A percentile compares a stretch with the other conserved stretches of the same genome.
These are phyloP conservation scores for Papilio aristodemus DNA, from an alignment of 1,140 invertebrate genomes.

Conservation along the genomic window DNA sequence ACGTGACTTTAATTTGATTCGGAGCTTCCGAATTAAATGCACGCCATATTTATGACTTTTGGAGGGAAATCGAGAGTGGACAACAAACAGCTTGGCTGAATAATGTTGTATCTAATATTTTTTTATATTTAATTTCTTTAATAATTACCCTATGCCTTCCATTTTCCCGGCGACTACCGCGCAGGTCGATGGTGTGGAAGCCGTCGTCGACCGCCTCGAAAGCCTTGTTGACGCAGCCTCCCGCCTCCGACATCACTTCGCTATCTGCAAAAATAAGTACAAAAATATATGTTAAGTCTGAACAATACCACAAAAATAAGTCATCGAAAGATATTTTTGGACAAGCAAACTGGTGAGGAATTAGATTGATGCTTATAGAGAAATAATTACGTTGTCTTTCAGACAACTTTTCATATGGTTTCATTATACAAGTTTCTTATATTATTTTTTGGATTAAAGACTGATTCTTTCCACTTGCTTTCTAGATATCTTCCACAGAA, in stretches of 20 bases:
- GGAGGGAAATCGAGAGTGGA: slow-evolving; percentile 59
- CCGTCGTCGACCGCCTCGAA: slow-evolving; percentile 69
- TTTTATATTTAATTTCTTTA: too few species aligned
- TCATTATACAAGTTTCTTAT: too few species aligned
- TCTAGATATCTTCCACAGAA: background rate
- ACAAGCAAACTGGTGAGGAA: too few species aligned
- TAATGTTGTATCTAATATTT: background rate
- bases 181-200: slow-evolving; percentile 73
- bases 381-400: too few species aligned
- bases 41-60: slow-evolving; percentile 72
- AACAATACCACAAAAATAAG: too few species aligned
- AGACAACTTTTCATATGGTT: too few species aligned
- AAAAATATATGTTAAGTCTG: too few species aligned
- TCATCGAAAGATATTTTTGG: too few species aligned
- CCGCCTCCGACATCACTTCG: slow-evolving; percentile 49
- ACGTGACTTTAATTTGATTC: slow-evolving; percentile 73
- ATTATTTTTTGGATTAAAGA: too few species aligned
- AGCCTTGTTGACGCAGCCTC: slow-evolving; percentile 67
- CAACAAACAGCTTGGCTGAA: slow-evolving; percentile 9
- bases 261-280: slow-evolving; percentile 34
- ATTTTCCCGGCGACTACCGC: slow-evolving; percentile 44
- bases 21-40: slow-evolving; percentile 66
- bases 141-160: slow-evolving; percentile 39
- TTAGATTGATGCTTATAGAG: too few species aligned
- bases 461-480: background rate